Conservation (phyloP, 2,888 invertebrate genomes). For the Sarcophaga carnaria region DNA sequence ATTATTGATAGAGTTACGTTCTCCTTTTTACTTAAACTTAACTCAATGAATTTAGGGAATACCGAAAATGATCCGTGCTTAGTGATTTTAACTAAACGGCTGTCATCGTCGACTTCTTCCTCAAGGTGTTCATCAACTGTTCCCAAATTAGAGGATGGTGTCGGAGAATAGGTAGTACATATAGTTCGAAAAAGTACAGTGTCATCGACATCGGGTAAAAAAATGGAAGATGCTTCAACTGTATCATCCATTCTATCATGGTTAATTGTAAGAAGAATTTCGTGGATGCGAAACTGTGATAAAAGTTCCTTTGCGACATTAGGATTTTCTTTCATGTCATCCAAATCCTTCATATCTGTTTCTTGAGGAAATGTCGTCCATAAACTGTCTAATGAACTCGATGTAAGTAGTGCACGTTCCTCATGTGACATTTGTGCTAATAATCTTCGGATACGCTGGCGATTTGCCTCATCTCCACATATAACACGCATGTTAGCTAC, state of each 20-base stretch:
- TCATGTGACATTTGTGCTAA: conserved; percentile 75
- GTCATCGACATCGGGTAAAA: conserved; percentile 79
- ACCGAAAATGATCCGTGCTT: conserved; percentile 76
- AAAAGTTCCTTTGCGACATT: conserved; percentile 77
- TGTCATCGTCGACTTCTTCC: conserved; percentile 58
- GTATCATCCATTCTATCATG: conserved; percentile 78
- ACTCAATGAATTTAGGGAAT: conserved; percentile 73
- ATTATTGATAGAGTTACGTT: conserved; percentile 71
- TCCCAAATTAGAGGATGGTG: conserved; percentile 74
- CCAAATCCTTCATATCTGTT: conserved; percentile 74
- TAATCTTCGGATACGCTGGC: conserved; percentile 80
- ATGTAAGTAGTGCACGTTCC: conserved; percentile 75
- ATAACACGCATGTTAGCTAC: conserved; percentile 82
- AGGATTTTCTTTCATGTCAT: conserved; percentile 76
- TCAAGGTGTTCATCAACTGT: conserved; percentile 76
- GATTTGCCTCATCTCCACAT: conserved; percentile 83
- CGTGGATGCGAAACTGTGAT: conserved; percentile 76
- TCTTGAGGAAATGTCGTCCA: conserved; percentile 77
- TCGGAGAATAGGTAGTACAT: conserved; percentile 74
- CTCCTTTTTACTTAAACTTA: conserved; percentile 68
- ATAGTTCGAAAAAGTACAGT: conserved; percentile 80
- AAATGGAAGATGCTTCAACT: conserved; percentile 74
- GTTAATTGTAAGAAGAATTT: conserved; percentile 80
- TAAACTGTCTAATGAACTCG: conserved; percentile 74
- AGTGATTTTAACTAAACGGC: conserved; percentile 39